Evolutionary conservation across 37 sponge, comb jelly and placozoan genomes (phyloP).

Genomic region (Bolinopsis microptera): DNA sequence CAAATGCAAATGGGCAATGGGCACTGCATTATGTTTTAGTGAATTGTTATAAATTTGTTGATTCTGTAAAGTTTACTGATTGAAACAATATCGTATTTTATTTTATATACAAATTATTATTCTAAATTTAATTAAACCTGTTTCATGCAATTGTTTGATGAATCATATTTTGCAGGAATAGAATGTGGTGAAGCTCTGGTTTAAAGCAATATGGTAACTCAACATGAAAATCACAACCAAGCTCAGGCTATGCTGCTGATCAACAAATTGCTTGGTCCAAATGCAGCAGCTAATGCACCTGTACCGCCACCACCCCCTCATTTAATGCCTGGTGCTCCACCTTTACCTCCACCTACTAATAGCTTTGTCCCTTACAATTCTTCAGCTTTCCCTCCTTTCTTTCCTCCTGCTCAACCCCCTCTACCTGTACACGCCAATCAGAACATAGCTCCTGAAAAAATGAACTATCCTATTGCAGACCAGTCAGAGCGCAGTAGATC

Average conservation of each 20-base stretch:
- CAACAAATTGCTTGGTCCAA: constrained; percentile 52
- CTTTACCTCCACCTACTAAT: not conserved
- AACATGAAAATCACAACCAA: constrained; percentile 33
- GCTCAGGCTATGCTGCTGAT: constrained; percentile 43
- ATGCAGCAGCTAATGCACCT: constrained; percentile 34
- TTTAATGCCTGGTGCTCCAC: not conserved
- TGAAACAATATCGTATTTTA: too few relatives aligned
- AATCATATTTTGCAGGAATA: too few relatives aligned
- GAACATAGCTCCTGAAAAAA: constrained; percentile 19
- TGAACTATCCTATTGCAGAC: not conserved
- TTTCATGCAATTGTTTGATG: too few relatives aligned
- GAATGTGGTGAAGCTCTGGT: not conserved
- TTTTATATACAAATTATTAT: too few relatives aligned
- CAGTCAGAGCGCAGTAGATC: not conserved
- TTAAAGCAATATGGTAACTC: constrained; percentile 6
- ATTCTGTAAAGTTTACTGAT: too few relatives aligned
- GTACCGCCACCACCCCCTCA: not conserved
- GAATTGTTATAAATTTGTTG: too few relatives aligned
- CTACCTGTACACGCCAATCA: not conserved
- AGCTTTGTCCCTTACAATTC: not conserved
- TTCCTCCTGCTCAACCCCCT: constrained; percentile 24
- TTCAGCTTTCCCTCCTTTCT: not conserved
- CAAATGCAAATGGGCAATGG: too few relatives aligned
- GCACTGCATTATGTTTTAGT: too few relatives aligned
- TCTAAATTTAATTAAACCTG: too few relatives aligned